These are phyloP conservation scores for Aramus guarauna DNA, from an alignment of 2,113 vertebrate genomes.

Conservation along the genomic window DNA sequence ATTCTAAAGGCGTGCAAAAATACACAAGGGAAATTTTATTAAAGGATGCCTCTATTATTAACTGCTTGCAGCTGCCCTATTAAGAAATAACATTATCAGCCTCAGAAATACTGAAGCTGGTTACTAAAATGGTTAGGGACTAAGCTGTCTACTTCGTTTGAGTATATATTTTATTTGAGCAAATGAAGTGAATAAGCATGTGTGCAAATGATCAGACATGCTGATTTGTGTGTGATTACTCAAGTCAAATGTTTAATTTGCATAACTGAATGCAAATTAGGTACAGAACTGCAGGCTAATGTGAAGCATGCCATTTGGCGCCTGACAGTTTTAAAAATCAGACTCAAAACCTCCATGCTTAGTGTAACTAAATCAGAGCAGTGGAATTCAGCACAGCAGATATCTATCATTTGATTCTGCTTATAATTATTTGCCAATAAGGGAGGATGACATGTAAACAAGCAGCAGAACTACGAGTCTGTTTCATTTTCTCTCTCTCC, in stretches of 20 bases:
- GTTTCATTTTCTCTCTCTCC: not conserved
- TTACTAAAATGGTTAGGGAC: not conserved
- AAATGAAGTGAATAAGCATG: constrained; percentile 52
- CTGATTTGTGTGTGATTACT: constrained; percentile 63
- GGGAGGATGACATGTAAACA: constrained; percentile 16
- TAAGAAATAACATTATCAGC: not conserved
- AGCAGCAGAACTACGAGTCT: not conserved
- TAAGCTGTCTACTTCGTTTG: not conserved
- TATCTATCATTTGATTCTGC: constrained; percentile 39
- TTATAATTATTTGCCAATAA: constrained; percentile 48
- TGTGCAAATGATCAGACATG: constrained; percentile 58
- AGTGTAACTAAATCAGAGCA: constrained; percentile 44
- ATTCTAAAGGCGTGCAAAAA: constrained; percentile 7
- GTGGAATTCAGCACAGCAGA: constrained; percentile 36
- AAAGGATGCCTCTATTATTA: constrained; percentile 16
- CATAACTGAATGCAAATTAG: constrained; percentile 66
- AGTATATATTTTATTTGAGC: constrained; percentile 25
- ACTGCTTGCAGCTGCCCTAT: not conserved
- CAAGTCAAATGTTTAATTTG: constrained; percentile 57
- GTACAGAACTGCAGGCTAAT: constrained; percentile 50
- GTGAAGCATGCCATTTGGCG: constrained; percentile 58
- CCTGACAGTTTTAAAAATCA: constrained; percentile 57
- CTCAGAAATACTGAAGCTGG: not conserved
- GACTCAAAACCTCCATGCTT: constrained; percentile 19
- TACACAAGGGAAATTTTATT: not conserved